Evolutionary conservation across 1,140 invertebrate genomes (phyloP).

Genomic region (Acyrthosiphon pisum): DNA sequence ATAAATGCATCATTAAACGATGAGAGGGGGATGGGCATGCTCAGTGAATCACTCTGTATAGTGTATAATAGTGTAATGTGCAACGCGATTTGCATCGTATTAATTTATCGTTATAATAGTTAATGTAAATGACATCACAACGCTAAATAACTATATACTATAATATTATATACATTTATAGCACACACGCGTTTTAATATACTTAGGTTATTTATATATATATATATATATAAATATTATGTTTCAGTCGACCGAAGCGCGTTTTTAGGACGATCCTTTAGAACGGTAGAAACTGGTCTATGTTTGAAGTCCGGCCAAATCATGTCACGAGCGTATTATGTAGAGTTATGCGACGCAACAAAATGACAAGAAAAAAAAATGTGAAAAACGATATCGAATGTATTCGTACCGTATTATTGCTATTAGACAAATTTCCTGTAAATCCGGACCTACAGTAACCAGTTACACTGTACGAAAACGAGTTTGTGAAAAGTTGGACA

Average conservation of each 20-base stretch:
- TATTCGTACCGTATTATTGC: neutral
- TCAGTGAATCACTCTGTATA: too few species aligned
- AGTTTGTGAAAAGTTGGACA: neutral
- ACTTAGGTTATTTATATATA: neutral
- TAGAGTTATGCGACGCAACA: neutral
- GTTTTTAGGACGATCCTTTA: neutral
- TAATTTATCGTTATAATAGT: neutral
- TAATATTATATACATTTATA: neutral
- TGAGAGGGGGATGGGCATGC: too few species aligned
- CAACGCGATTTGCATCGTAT: neutral
- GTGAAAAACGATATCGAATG: neutral
- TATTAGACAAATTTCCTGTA: constrained; percentile 5
- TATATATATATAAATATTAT: too few species aligned
- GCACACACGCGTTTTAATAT: neutral
- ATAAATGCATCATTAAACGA: too few species aligned
- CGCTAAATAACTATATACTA: neutral
- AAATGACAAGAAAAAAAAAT: neutral
- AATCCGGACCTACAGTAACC: constrained; percentile 19
- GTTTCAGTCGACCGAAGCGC: neutral
- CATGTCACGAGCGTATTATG: neutral
- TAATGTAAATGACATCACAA: neutral
- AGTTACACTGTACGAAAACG: neutral
- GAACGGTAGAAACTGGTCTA: neutral
- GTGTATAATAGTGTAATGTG: neutral
- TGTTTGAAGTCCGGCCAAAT: neutral